phyloP scores from a whole-genome alignment of 1,140 invertebrate genomes.

The Pachypsylla venusta region DNA sequence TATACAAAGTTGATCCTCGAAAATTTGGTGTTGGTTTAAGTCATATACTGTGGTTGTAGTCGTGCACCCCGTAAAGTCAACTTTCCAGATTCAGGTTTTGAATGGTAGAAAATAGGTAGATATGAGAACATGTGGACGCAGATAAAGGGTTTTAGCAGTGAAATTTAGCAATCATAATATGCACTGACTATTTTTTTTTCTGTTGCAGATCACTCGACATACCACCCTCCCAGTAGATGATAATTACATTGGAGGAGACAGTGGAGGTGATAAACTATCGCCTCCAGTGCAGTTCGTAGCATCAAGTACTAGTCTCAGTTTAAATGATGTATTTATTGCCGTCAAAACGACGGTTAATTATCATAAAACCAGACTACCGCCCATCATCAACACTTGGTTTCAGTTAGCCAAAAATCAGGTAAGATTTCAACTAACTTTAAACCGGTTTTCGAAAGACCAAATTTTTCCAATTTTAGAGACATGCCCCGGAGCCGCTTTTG shows the following conservation, averaged over 20 bases:
- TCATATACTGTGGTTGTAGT: no score
- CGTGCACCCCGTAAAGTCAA: no score
- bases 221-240: neutral
- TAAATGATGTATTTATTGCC: constrained; percentile 71
- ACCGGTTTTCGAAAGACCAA: neutral
- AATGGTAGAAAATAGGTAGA: no score
- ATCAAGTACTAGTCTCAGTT: constrained; percentile 3
- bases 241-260: neutral
- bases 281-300: neutral
- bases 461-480: neutral
- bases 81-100: no score
- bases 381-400: constrained; percentile 86
- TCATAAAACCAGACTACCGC: constrained; percentile 64
- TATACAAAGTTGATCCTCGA: no score
- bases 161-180: no score
- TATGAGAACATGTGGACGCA: no score
- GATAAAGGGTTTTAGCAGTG: no score
- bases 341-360: constrained; percentile 86
- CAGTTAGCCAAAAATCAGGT: constrained; percentile 80
- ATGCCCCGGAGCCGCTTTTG: no score
- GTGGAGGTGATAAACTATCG: neutral
- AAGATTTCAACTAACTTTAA: constrained; percentile 25
- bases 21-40: no score
- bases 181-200: no score
- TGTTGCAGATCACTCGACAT: neutral